Conservation (phyloP, 2,797 vertebrate genomes). For the Malacoctenus gilli region DNA sequence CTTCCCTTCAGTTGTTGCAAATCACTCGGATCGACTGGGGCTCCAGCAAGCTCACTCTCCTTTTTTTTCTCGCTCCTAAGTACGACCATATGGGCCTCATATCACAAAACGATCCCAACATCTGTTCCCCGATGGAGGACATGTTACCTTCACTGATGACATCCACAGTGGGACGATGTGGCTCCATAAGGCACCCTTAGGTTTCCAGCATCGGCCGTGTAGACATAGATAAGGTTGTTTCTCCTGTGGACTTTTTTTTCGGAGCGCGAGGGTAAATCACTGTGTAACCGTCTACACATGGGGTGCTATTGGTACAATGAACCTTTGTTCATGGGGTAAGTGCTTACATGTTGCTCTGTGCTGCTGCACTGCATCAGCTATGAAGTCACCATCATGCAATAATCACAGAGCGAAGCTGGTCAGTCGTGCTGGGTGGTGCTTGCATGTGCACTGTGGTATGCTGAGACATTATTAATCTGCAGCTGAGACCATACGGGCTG, state of each 20-base stretch:
- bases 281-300: slow-evolving; percentile 69
- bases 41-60: not conserved
- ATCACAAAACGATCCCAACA: slow-evolving; percentile 35
- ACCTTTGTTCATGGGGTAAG: slow-evolving; percentile 72
- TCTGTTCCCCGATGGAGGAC: slow-evolving; percentile 41
- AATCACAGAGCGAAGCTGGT: slow-evolving; percentile 57
- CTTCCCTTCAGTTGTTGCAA: slow-evolving; percentile 2
- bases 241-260: slow-evolving; percentile 57
- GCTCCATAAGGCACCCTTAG: slow-evolving; percentile 33
- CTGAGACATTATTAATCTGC: slow-evolving; percentile 21
- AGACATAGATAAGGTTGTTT: slow-evolving; percentile 58
- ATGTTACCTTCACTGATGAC: slow-evolving; percentile 43
- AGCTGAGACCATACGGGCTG: slow-evolving; percentile 39
- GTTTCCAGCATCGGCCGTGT: slow-evolving; percentile 35
- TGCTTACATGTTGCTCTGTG: slow-evolving; percentile 72
- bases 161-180: slow-evolving; percentile 29
- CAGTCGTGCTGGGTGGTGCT: slow-evolving; percentile 34
- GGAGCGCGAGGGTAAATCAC: slow-evolving; percentile 56
- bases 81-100: slow-evolving; percentile 13
- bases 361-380: slow-evolving; percentile 60
- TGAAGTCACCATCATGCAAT: slow-evolving; percentile 68
- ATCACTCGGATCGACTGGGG: not conserved
- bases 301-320: slow-evolving; percentile 68
- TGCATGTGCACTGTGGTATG: slow-evolving; percentile 6
- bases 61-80: slow-evolving; percentile 19